Conservation (phyloP, 1,140 invertebrate species). For the Aphis gossypii region DNA sequence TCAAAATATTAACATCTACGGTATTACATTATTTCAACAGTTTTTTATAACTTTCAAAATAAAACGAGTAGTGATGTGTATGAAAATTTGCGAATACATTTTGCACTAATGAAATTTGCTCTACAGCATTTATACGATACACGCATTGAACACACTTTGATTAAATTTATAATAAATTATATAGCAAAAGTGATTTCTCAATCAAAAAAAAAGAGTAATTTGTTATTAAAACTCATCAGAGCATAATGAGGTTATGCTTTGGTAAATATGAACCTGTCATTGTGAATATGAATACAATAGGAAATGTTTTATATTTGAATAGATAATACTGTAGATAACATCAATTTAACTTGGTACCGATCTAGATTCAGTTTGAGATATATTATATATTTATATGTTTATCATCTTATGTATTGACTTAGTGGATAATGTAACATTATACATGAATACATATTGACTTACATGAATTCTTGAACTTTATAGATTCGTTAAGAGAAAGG, state of each 20-base stretch:
- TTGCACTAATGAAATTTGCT: background rate
- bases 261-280: constrained; percentile 8
- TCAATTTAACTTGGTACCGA: background rate
- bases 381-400: background rate
- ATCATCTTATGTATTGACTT: background rate
- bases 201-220: constrained; percentile 14
- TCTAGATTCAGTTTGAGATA: background rate
- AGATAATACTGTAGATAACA: constrained; percentile 11
- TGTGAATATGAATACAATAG: constrained; percentile 38
- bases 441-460: background rate
- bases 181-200: constrained; percentile 12
- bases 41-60: background rate
- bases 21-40: background rate
- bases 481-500: constrained; percentile 33
- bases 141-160: background rate
- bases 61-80: background rate
- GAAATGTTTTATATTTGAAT: constrained; percentile 28
- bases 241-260: constrained; percentile 40
- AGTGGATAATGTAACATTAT: constrained; percentile 20
- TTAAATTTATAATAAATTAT: background rate
- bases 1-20: background rate
- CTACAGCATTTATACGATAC: background rate
- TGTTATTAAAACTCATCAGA: constrained; percentile 36
- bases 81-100: background rate
- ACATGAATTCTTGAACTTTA: constrained; percentile 29